Base-by-base conservation (phyloP, 2,797 vertebrate genomes). In the Danio albolineatus region DNA sequence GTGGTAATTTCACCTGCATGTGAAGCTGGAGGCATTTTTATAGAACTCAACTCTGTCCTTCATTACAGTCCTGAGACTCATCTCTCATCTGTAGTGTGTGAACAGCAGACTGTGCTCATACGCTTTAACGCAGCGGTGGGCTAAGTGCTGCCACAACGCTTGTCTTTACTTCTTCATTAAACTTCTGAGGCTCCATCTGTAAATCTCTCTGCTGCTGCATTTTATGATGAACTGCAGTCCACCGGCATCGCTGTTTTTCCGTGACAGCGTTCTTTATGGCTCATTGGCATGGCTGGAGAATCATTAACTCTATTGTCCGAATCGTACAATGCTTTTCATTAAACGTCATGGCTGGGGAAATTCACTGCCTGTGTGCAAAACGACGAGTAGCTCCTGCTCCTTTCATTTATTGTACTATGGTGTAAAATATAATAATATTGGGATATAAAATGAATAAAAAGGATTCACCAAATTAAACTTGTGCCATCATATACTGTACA, bases 101-200 rank as follows among this genome's bases (percentile, higher is more conserved):
- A 77, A 77, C 38, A 6, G 7, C 28, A 57, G 41, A 21, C 19
- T 62, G 61, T 73, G 62, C 49, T 19, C 59, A 76, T 44, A 43
- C 14, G 10, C 74, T 66, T 12, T 49, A 43, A 66, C 43, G 36
- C 57, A 46, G 14, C 14, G 56, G 19, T 62, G 39, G 46, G 5
- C 12, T 46, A 54, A 78, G 9, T 66, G 72, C 65, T 67, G 51
- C 64, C 62, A 43, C 64, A 21, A n/a, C 66, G 6, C 56, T 72
- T 54, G 51, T 66, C 53, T 72, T 39, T 17, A 41, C 43, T 84
- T 53, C n/a, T 66, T 79, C 13, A 51, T 73, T 78, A 78, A 82
- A 66, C 38, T 60, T 65, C 53, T 60, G 19, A 73, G 17, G 44
- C 51, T 72, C 2, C 46, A 38, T 39, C 73, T 72, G 49, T 65